Conservation (phyloP, 2,113 vertebrate genomes). For the Cyprinodon variegatus region DNA sequence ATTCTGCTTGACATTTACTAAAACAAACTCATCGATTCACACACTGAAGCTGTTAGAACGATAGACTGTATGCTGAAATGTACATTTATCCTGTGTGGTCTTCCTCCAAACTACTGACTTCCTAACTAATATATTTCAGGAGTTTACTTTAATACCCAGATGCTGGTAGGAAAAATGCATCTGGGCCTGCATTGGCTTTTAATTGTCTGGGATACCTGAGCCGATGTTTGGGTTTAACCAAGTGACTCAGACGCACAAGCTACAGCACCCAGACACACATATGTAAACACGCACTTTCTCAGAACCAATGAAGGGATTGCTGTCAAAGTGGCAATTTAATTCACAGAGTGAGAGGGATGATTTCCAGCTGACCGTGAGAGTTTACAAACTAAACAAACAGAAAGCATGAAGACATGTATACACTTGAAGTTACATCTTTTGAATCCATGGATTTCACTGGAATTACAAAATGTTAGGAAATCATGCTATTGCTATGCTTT, state of each 20-base stretch:
- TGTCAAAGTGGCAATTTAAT: constrained; percentile 27
- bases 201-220: constrained; percentile 68
- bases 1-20: constrained; percentile 38
- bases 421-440: constrained; percentile 23
- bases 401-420: constrained; percentile 11
- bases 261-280: background rate
- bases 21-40: constrained; percentile 53
- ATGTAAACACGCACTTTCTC: constrained; percentile 41
- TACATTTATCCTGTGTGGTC: constrained; percentile 77
- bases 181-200: constrained; percentile 63
- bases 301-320: constrained; percentile 44
- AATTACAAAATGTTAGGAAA: background rate
- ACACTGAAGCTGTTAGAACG: constrained; percentile 43
- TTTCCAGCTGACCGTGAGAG: constrained; percentile 41
- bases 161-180: constrained; percentile 69
- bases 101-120: constrained; percentile 64
- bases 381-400: constrained; percentile 52
- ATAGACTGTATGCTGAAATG: constrained; percentile 15
- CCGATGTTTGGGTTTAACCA: constrained; percentile 65
- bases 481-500: background rate
- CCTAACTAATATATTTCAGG: constrained; percentile 73
- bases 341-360: constrained; percentile 41
- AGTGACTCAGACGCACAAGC: constrained; percentile 59
- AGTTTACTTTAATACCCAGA: constrained; percentile 76
- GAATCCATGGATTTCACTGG: constrained; percentile 18